These are phyloP conservation scores for Spisula subtruncata DNA, from an alignment of 2,888 invertebrate genomes.

Conservation along the genomic window DNA sequence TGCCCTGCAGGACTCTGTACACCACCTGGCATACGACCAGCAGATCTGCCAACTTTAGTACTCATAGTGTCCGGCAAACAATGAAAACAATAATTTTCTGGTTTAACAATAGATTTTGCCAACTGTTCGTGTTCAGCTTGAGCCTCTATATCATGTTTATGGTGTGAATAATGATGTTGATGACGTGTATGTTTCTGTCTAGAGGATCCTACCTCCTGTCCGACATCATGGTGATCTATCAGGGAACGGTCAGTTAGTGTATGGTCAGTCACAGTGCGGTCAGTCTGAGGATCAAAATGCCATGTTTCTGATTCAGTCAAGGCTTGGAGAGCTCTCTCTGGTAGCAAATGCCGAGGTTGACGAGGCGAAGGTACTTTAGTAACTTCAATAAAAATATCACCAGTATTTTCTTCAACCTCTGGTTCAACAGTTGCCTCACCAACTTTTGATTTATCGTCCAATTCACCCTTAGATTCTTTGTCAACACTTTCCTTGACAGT, in stretches of 20 bases:
- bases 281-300: slow-evolving; percentile 73
- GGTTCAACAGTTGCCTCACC: background rate
- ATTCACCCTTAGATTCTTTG: background rate
- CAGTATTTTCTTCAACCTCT: slow-evolving; percentile 40
- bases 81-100: slow-evolving; percentile 76
- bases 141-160: slow-evolving; percentile 28
- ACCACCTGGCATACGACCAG: slow-evolving; percentile 80
- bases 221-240: slow-evolving; percentile 14
- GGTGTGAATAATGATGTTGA: slow-evolving; percentile 42
- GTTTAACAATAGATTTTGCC: slow-evolving; percentile 72
- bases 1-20: slow-evolving; percentile 74
- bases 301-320: slow-evolving; percentile 74
- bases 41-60: slow-evolving; percentile 79
- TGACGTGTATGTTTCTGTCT: slow-evolving; percentile 55
- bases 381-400: slow-evolving; percentile 75
- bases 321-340: slow-evolving; percentile 62
- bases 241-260: slow-evolving; percentile 37
- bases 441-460: background rate
- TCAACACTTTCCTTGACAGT: slow-evolving; percentile 7
- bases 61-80: slow-evolving; percentile 75
- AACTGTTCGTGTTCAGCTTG: slow-evolving; percentile 41
- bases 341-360: slow-evolving; percentile 59
- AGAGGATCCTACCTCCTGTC: slow-evolving; percentile 73
- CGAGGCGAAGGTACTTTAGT: slow-evolving; percentile 73
- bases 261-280: slow-evolving; percentile 26